These are phyloP conservation scores for Oreohelix idahoensis DNA, from an alignment of 1,140 invertebrate species.

Conservation along the genomic window DNA sequence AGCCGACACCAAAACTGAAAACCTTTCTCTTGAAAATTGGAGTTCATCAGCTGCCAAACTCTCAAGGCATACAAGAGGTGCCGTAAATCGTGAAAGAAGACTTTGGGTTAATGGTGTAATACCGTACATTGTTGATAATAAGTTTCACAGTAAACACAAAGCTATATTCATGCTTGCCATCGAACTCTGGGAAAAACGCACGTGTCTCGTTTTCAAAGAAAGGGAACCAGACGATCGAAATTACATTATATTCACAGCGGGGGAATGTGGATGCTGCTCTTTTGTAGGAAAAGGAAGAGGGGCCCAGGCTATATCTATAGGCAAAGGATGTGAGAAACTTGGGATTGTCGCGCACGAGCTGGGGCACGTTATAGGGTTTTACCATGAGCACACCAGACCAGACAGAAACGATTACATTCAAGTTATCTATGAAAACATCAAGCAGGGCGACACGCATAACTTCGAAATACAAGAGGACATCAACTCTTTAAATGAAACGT, in stretches of 20 bases:
- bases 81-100: slow-evolving; percentile 92
- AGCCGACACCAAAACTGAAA: neutral
- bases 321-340: slow-evolving; percentile 99
- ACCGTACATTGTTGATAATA: slow-evolving; percentile 97
- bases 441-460: slow-evolving; percentile 97
- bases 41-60: neutral
- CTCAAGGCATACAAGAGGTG: slow-evolving; percentile 78
- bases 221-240: slow-evolving; percentile 88
- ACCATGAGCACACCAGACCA: slow-evolving; percentile 98
- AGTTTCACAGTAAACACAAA: slow-evolving; percentile 94
- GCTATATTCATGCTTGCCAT: slow-evolving; percentile 98
- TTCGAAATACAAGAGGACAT: slow-evolving; percentile 98
- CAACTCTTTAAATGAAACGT: slow-evolving; percentile 93
- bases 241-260: slow-evolving; percentile 77
- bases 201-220: slow-evolving; percentile 98
- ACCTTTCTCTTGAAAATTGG: neutral
- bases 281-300: slow-evolving; percentile 98
- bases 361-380: slow-evolving; percentile 98
- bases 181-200: slow-evolving; percentile 99
- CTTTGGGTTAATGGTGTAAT: slow-evolving; percentile 98
- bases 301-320: slow-evolving; percentile 96
- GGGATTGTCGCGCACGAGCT: slow-evolving; percentile 99
- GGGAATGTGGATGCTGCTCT: slow-evolving; percentile 89
- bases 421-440: slow-evolving; percentile 86
- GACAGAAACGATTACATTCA: slow-evolving; percentile 92